A percentile compares a stretch with the other conserved stretches of the same genome.
These are phyloP conservation scores for Numida meleagris DNA, from an alignment of 2,113 vertebrate genomes.

Conservation along the genomic window DNA sequence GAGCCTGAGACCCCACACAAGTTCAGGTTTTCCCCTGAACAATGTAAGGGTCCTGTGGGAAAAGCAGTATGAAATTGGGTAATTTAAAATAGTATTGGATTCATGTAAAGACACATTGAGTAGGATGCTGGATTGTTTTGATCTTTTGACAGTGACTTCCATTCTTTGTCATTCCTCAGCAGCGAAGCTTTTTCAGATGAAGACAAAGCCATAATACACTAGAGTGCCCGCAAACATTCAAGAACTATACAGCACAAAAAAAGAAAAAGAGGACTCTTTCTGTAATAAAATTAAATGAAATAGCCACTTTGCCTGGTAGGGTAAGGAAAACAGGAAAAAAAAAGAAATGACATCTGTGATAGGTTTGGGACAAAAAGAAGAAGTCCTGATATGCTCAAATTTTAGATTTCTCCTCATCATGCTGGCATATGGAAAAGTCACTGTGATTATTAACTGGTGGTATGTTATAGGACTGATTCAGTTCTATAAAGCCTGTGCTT, in stretches of 20 bases:
- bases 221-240: background rate
- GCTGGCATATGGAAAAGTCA: background rate
- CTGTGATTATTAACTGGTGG: background rate
- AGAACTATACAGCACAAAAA: background rate
- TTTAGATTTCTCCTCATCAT: background rate
- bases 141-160: background rate
- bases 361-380: background rate
- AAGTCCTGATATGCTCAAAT: background rate
- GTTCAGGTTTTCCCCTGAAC: too few species aligned
- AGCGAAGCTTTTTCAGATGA: background rate
- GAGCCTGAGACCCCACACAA: too few species aligned
- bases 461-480: background rate
- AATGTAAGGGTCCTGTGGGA: too few species aligned
- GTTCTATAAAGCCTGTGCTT: background rate
- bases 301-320: background rate
- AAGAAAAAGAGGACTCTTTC: background rate
- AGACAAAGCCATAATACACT: background rate
- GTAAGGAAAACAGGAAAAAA: background rate
- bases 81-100: too few species aligned
- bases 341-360: background rate
- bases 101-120: background rate
- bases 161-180: background rate
- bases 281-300: background rate
- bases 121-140: slow-evolving; percentile 1
- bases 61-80: too few species aligned